Conservation (phyloP, 2,888 invertebrate species). For the Meganola albula region DNA sequence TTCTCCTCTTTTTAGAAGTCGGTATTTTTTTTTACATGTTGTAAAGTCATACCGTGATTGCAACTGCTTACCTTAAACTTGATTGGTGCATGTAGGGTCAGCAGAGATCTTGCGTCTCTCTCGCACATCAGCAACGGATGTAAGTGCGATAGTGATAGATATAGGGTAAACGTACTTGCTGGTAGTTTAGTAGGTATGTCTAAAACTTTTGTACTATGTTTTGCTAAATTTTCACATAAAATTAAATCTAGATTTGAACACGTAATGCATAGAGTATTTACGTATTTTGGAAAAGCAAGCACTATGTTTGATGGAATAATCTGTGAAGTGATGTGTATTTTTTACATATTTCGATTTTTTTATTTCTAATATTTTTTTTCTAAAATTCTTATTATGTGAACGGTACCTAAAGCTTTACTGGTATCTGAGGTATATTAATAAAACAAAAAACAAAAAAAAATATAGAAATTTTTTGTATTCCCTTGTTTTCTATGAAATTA, state of each 20-base stretch:
- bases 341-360: slow-evolving; percentile 14
- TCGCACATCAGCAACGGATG: slow-evolving; percentile 50
- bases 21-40: no score
- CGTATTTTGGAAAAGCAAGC: slow-evolving; percentile 50
- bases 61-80: slow-evolving; percentile 24
- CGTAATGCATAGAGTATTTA: slow-evolving; percentile 51
- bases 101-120: slow-evolving; percentile 42
- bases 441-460: slow-evolving; percentile 25
- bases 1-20: no score
- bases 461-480: slow-evolving; percentile 55
- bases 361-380: slow-evolving; percentile 33
- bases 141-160: slow-evolving; percentile 72
- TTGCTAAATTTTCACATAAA: slow-evolving; percentile 77
- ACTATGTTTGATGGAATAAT: slow-evolving; percentile 43
- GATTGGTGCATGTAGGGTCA: slow-evolving; percentile 54
- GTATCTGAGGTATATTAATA: slow-evolving; percentile 45
- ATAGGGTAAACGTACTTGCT: slow-evolving; percentile 69
- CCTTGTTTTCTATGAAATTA: slow-evolving; percentile 71
- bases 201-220: slow-evolving; percentile 78
- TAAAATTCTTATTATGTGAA: slow-evolving; percentile 67
- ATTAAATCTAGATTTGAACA: slow-evolving; percentile 68
- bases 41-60: slow-evolving; percentile 28
- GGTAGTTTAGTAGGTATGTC: slow-evolving; percentile 74
- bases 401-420: slow-evolving; percentile 48
- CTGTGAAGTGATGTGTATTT: slow-evolving; percentile 9